These are phyloP conservation scores for Chymomyza procnemis DNA, from an alignment of 2,888 invertebrate species.

Conservation along the genomic window DNA sequence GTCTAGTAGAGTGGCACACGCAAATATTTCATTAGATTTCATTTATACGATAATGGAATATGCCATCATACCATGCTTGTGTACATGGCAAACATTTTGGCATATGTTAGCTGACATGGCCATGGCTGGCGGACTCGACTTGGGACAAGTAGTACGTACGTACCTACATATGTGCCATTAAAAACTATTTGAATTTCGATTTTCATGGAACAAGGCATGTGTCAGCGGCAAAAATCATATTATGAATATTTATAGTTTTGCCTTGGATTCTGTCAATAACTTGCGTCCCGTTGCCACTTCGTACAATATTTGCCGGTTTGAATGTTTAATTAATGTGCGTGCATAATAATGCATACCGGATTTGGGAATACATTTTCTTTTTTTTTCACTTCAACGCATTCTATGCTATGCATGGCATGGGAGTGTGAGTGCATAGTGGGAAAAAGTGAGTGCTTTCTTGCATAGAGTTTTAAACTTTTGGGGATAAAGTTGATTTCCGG, in stretches of 20 bases:
- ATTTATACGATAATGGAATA: slow-evolving; percentile 64
- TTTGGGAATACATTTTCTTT: too few species aligned
- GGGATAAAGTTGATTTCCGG: too few species aligned
- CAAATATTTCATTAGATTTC: slow-evolving; percentile 60
- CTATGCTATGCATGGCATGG: too few species aligned
- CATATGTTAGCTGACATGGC: slow-evolving; percentile 10
- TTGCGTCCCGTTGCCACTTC: too few species aligned
- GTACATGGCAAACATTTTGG: slow-evolving; percentile 35
- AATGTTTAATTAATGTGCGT: too few species aligned
- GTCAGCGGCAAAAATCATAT: neutral
- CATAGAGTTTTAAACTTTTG: too few species aligned
- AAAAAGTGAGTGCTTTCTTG: too few species aligned
- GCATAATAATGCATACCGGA: too few species aligned
- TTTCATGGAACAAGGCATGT: neutral
- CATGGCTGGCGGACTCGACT: neutral
- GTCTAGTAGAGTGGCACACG: neutral
- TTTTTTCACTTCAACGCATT: too few species aligned
- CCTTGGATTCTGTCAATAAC: neutral
- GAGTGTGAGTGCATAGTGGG: too few species aligned
- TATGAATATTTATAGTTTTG: neutral
- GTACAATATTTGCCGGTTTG: too few species aligned
- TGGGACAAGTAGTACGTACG: neutral
- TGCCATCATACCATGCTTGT: slow-evolving; percentile 54
- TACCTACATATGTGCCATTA: neutral
- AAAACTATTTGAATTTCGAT: neutral